Percentiles rank a stretch among this genome's conserved stretches.
These are phyloP conservation scores for Epizoanthus ramosus DNA, from an alignment of 92 coral and sea anemone species.

Conservation along the genomic window DNA sequence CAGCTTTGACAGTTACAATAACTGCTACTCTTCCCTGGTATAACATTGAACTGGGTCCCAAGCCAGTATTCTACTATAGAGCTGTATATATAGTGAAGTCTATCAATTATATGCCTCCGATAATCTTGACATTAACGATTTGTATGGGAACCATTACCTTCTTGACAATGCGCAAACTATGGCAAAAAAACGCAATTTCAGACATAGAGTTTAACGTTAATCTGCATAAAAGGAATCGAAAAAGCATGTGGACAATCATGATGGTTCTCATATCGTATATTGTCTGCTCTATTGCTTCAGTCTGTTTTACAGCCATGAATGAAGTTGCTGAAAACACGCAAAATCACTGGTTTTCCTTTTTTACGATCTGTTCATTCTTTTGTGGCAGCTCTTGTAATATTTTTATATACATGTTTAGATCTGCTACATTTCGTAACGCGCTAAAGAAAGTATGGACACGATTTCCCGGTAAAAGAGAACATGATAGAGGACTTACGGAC, in stretches of 20 bases:
- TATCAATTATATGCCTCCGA: neutral
- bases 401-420: neutral
- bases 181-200: neutral
- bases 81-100: neutral
- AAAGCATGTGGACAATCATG: slow-evolving; percentile 1
- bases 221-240: neutral
- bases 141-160: neutral
- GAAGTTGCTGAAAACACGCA: neutral
- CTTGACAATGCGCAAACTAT: neutral
- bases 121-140: too few relatives aligned
- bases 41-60: slow-evolving; percentile 3
- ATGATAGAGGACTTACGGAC: neutral
- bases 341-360: neutral
- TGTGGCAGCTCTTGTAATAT: slow-evolving; percentile 17
- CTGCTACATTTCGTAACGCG: slow-evolving; percentile 4
- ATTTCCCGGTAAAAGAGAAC: neutral
- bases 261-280: neutral
- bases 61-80: neutral
- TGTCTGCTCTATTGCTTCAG: neutral
- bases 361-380: neutral
- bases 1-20: neutral
- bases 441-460: neutral
- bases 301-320: neutral
- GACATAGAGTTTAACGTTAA: neutral
- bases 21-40: neutral